Percentiles rank a stretch among this genome's conserved stretches.
phyloP scores from a whole-genome alignment of 2,888 invertebrate species.

The Acrobeloides nanus region DNA sequence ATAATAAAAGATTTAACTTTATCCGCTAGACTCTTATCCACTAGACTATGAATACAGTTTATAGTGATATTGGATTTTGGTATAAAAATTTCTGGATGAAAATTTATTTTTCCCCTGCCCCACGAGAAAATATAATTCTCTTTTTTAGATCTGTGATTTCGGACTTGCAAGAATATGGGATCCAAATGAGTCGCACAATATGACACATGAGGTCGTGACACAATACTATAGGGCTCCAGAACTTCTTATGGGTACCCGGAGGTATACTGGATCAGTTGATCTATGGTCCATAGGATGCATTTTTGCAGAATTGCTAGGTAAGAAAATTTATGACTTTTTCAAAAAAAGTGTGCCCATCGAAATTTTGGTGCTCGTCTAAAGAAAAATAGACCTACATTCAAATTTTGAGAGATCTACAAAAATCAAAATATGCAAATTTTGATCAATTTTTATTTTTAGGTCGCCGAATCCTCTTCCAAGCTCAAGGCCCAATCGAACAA shows the following conservation, averaged over 20 bases:
- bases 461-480: slow-evolving; percentile 90
- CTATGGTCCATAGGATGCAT: slow-evolving; percentile 99
- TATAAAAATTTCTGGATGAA: slow-evolving; percentile 12
- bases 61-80: slow-evolving; percentile 62
- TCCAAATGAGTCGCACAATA: slow-evolving; percentile 80
- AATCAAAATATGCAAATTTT: too few relatives aligned
- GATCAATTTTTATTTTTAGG: too few relatives aligned
- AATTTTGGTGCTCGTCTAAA: too few relatives aligned
- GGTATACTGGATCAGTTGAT: slow-evolving; percentile 87
- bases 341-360: too few relatives aligned
- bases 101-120: too few relatives aligned
- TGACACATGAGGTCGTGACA: slow-evolving; percentile 99
- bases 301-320: slow-evolving; percentile 90
- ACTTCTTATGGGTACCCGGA: slow-evolving; percentile 91
- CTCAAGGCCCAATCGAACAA: slow-evolving; percentile 94
- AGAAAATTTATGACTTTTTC: too few relatives aligned
- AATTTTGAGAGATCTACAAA: too few relatives aligned
- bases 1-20: too few relatives aligned
- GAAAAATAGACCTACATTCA: too few relatives aligned
- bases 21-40: too few relatives aligned
- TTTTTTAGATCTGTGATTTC: slow-evolving; percentile 99
- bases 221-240: slow-evolving; percentile 99
- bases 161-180: slow-evolving; percentile 95
- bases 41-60: too few relatives aligned
- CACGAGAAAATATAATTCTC: too few relatives aligned